Evolutionary conservation across 2,888 invertebrate species (phyloP), one percentile per base, ranked within the genome.

Genomic region (Carcina quercana): DNA sequence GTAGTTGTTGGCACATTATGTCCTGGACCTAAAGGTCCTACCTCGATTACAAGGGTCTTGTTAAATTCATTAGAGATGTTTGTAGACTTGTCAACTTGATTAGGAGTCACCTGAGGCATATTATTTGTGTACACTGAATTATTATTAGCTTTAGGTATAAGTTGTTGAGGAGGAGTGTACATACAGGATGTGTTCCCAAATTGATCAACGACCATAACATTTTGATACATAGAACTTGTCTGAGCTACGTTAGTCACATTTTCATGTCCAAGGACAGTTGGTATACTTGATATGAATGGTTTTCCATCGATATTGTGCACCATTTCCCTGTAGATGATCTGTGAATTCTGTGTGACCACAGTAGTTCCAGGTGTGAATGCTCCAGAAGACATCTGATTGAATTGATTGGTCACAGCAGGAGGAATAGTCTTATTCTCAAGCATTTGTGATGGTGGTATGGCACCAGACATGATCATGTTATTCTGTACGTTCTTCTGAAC

Each of bases 311-410:
- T 53, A 39, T 71, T 82, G 34, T 80, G 79, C 3, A 83, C 74
- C 75, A 79, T 79, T 54, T 84, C 84, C 45, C 79, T 66, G 47
- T 83, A 84, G 40, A 83, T 72, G 34, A 83, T 76, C 47, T 84
- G 84, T 11, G 83, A 80, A 40, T 80, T 82, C 43, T 82, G 79
- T 20, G 76, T 76, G 20, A 83, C 76, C 15, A 80, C 79, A 24
- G 83, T 79, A 5, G 80, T 74, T 12, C 72, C 65, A 6, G 76
- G 75, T 14, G 75, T 72, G 26, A 74, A 72, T 2, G 68, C 49
- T 31, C 63, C 58, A 13, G 72, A 45, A 22, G 65, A 47, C 35
- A 78, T 52, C 38, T 69, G 69, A 40, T 66, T 68, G 36, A 76
- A 69, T 31, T 73, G 76, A 42, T 64, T 69, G 27, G 56, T 48